Evolutionary conservation across 1,140 invertebrate species (phyloP).

Genomic region (Agrypnia vestita): DNA sequence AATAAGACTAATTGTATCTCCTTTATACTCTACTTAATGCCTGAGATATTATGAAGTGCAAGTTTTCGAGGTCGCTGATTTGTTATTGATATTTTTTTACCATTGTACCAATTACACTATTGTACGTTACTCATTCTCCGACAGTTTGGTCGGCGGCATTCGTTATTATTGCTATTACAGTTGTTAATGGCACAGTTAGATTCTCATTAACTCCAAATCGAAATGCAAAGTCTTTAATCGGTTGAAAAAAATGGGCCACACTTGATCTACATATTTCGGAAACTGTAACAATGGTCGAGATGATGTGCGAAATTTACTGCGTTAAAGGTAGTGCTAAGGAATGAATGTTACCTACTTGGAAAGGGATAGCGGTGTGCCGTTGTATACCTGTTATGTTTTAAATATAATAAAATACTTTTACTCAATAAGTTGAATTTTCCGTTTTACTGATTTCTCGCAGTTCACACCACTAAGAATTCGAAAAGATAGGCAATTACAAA

Average conservation of each 20-base stretch:
- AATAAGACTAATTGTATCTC: too few relatives aligned
- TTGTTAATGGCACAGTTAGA: conserved; percentile 39
- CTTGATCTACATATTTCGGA: conserved; percentile 20
- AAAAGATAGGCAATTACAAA: too few relatives aligned
- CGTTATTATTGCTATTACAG: conserved; percentile 42
- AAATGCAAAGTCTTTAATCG: conserved; percentile 25
- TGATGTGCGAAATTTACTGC: neutral
- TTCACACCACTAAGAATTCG: too few relatives aligned
- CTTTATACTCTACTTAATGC: conserved; percentile 10
- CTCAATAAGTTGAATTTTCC: too few relatives aligned
- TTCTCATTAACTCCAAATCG: conserved; percentile 33
- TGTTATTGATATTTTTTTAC: conserved; percentile 45
- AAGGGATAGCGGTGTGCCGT: too few relatives aligned
- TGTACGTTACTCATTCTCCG: conserved; percentile 36
- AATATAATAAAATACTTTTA: too few relatives aligned
- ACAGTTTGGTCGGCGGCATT: conserved; percentile 19
- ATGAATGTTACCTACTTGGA: too few relatives aligned
- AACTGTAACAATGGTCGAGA: conserved; percentile 29
- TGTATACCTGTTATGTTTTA: too few relatives aligned
- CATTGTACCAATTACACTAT: conserved; percentile 18
- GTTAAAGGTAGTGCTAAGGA: too few relatives aligned
- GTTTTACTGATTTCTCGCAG: too few relatives aligned
- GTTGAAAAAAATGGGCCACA: conserved; percentile 21
- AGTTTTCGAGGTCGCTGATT: conserved; percentile 26
- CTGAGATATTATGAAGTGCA: conserved; percentile 3